Evolutionary conservation across 23 tunicate species (phyloP).

Genomic region (Halocynthia aurantium): DNA sequence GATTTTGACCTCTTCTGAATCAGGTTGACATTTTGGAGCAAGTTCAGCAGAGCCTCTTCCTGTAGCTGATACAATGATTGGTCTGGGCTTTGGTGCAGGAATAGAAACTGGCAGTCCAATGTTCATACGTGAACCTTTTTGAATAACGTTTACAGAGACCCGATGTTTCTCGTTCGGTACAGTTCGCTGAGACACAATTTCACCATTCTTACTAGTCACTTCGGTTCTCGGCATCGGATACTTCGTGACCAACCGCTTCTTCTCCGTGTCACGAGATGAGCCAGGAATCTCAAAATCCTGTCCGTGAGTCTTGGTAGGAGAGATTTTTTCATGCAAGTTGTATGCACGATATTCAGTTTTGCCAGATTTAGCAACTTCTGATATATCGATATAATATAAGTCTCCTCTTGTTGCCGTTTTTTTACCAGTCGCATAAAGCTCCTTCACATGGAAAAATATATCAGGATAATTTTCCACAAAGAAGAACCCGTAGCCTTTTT

Average conservation of each 20-base stretch:
- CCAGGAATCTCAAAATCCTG: background rate
- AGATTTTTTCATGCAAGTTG: background rate
- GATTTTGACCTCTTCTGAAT: constrained; percentile 8
- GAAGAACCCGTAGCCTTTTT: constrained; percentile 60
- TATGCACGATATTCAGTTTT: too few species aligned
- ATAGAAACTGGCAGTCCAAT: constrained; percentile 15
- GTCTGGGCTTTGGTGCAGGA: background rate
- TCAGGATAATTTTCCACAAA: constrained; percentile 14
- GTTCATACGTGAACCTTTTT: too few species aligned
- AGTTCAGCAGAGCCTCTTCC: constrained; percentile 17
- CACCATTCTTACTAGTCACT: too few species aligned
- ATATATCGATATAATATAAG: constrained; percentile 14
- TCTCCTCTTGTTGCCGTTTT: constrained; percentile 5
- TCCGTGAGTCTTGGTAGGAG: background rate
- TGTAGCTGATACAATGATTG: constrained; percentile 16
- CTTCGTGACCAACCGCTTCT: too few species aligned
- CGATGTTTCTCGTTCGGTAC: background rate
- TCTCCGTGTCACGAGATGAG: too few species aligned
- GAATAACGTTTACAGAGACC: background rate
- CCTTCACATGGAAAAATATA: constrained; percentile 39
- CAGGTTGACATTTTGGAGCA: constrained; percentile 5
- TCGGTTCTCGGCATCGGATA: too few species aligned
- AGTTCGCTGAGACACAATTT: background rate
- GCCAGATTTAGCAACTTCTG: background rate
- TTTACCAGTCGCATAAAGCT: constrained; percentile 16